phyloP scores from a whole-genome alignment of 2,888 invertebrate species.

The Heliothis peltigera region DNA sequence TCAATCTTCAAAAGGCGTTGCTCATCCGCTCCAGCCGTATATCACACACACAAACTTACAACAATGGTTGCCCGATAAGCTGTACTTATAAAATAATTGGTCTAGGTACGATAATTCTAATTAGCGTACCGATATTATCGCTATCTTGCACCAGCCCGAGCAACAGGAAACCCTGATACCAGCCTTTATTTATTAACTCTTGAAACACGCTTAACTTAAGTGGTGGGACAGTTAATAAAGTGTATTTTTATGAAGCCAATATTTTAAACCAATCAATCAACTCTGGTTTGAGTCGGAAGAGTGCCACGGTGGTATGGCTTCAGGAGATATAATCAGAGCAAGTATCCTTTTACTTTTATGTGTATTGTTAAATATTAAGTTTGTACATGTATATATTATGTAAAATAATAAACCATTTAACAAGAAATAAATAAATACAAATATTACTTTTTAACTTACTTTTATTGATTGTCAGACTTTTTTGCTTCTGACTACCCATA shows the following conservation, averaged over 20 bases:
- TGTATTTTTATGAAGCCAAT: background rate
- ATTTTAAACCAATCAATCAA: background rate
- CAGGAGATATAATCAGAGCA: no score
- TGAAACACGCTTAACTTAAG: constrained; percentile 36
- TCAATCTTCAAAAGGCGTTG: background rate
- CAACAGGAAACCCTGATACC: constrained; percentile 77
- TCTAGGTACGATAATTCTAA: constrained; percentile 83
- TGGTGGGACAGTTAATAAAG: constrained; percentile 8
- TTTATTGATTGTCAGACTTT: no score
- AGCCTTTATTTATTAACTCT: constrained; percentile 54
- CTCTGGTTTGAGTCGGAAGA: no score
- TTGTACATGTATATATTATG: no score
- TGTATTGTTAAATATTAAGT: no score
- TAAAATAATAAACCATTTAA: no score
- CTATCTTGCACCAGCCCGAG: constrained; percentile 74
- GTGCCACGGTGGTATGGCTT: no score
- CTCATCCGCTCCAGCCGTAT: constrained; percentile 60
- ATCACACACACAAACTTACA: constrained; percentile 68
- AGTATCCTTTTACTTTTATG: no score
- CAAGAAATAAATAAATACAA: no score
- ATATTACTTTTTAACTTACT: no score
- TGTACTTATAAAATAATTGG: constrained; percentile 87
- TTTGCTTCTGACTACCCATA: no score
- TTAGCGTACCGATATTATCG: constrained; percentile 83
- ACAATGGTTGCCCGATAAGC: constrained; percentile 85